Percentiles rank a stretch among this genome's conserved stretches.
These are phyloP conservation scores for Phalacrocorax pelagicus DNA, from an alignment of 2,113 vertebrate genomes.

Conservation along the genomic window DNA sequence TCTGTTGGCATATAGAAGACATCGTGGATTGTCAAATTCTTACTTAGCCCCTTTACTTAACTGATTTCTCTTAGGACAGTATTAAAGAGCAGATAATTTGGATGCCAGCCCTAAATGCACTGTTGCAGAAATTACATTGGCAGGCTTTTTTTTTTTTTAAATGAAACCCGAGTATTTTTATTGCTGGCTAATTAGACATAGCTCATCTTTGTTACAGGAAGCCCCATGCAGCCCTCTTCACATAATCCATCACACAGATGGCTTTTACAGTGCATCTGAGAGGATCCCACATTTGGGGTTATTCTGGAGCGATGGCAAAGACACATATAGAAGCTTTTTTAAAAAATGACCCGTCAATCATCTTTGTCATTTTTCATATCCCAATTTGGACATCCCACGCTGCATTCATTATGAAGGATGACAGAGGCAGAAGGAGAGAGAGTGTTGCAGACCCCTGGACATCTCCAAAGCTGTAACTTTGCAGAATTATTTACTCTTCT, in stretches of 20 bases:
- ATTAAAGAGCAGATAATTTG: background rate
- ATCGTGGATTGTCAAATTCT: background rate
- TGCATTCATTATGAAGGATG: background rate
- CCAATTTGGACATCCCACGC: background rate
- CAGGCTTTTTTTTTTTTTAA: rapidly evolving
- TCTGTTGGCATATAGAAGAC: background rate
- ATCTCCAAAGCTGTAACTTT: background rate
- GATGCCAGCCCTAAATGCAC: background rate
- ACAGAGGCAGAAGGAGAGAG: background rate
- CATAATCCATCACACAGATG: background rate
- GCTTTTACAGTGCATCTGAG: background rate
- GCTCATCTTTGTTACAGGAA: background rate
- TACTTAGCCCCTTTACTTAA: background rate
- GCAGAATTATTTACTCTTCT: background rate
- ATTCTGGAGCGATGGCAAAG: background rate
- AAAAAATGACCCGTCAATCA: background rate
- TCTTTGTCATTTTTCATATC: background rate
- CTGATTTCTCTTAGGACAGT: background rate
- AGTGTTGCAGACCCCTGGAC: background rate
- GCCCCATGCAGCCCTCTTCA: background rate
- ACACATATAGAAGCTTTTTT: background rate
- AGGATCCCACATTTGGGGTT: background rate
- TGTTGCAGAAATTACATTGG: background rate
- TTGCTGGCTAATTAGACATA: background rate
- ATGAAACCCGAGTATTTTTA: background rate